Conservation (phyloP, 2,113 vertebrate species). For the Leiothrix lutea region DNA sequence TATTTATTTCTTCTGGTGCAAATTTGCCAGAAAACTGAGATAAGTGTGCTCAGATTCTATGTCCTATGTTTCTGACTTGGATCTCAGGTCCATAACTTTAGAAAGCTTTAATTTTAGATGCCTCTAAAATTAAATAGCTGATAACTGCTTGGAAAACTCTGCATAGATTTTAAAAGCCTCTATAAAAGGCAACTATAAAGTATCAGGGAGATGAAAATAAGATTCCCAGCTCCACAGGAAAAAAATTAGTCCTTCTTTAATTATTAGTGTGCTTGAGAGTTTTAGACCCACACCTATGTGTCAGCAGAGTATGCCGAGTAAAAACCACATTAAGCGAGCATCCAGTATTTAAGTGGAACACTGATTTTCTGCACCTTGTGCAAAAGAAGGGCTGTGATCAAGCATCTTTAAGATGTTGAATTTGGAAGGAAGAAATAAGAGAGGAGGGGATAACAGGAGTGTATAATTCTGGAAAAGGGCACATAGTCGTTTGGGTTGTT, state of each 20-base stretch:
- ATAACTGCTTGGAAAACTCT: background rate
- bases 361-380: background rate
- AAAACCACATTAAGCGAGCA: background rate
- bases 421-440: background rate
- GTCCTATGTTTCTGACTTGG: background rate
- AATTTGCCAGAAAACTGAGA: background rate
- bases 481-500: background rate
- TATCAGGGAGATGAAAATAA: background rate
- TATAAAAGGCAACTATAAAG: background rate
- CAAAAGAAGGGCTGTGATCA: background rate
- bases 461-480: background rate
- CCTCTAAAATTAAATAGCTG: background rate
- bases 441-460: background rate
- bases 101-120: background rate
- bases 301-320: background rate
- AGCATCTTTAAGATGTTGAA: background rate
- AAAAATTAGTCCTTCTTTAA: background rate
- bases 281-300: background rate
- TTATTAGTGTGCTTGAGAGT: background rate
- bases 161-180: background rate
- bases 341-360: background rate
- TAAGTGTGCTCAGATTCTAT: background rate
- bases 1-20: background rate
- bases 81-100: background rate
- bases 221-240: background rate